Evolutionary conservation across 2,113 vertebrate genomes (phyloP).

Genomic region (Peromyscus maniculatus): DNA sequence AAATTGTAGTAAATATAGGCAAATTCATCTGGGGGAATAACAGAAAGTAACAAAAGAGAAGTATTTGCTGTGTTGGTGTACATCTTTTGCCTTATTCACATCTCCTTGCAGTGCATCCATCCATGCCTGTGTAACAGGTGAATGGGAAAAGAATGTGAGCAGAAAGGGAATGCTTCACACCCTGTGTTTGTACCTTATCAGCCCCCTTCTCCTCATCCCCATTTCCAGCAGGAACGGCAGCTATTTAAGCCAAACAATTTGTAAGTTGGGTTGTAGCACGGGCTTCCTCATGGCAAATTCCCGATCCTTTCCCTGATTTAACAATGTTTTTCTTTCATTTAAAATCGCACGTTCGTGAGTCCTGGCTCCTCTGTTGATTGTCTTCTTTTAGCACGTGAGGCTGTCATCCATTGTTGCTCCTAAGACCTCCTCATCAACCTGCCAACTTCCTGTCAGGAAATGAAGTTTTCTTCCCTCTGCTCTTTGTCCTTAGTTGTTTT

Average conservation of each 20-base stretch:
- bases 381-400: not conserved
- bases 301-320: not conserved
- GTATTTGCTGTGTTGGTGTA: not conserved
- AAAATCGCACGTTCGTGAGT: not conserved
- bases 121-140: not conserved
- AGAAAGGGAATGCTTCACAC: no score
- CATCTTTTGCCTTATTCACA: not conserved
- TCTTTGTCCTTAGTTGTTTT: not conserved
- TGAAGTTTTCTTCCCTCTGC: not conserved
- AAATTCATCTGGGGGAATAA: not conserved
- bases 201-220: no score
- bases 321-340: not conserved
- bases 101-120: not conserved
- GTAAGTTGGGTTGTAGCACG: not conserved
- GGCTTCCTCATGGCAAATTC: not conserved
- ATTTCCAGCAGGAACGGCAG: not conserved
- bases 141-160: no score
- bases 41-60: not conserved
- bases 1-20: not conserved
- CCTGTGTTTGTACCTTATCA: no score
- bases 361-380: not conserved
- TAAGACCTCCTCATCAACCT: not conserved
- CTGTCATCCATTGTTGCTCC: not conserved
- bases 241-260: not conserved
- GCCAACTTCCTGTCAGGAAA: no score